Evolutionary conservation across 2,888 invertebrate genomes (phyloP), one percentile per base, ranked within the genome.

Genomic region (Pandemis corylana): DNA sequence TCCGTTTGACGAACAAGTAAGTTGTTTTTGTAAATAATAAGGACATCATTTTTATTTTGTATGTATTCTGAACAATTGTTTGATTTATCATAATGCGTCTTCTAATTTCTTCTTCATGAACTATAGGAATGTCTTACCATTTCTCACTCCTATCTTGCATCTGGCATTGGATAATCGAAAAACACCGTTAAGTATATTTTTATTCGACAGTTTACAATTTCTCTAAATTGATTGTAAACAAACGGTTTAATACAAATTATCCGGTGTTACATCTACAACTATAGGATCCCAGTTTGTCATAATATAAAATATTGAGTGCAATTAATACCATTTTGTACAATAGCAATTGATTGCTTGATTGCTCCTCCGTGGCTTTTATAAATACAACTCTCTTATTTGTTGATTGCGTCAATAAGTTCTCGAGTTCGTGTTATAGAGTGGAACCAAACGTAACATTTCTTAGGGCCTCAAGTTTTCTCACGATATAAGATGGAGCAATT

Each of bases 1-100:
- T 86, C 98, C 98, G 3, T 98, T 98, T 90, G 98, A 98, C 94
- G 98, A 98, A 87, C 94, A 95, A 93, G 95, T 94, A 78, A 81
- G 82, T 46, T 53, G n/a, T 53, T 36, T 36, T 2, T 36, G 28
- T 36, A 36, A 36, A 36, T 36, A 36, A 36, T 36, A 36, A 36
- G 4, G 28, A 36, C 2, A 36, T 0, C 28, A 36, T 36, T 36
- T 4, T 0, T 36, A 4, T 36, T 36, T 36, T 36, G 28, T 36
- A 36, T 36, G 28, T 2, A 36, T 4, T 4, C 28, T 36, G 28
- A 36, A 4, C 28, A 36, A 36, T 36, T 36, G 28, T 2, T 36
- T 36, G 2, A 4, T 36, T n/a, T n/a, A 6, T n/a, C 6, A n/a
- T 51, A n/a, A 36, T 0, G 0, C 2, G 6, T 51, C 13, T n/a